These are phyloP conservation scores for Eulithis prunata DNA, from an alignment of 2,888 invertebrate genomes.

Conservation along the genomic window DNA sequence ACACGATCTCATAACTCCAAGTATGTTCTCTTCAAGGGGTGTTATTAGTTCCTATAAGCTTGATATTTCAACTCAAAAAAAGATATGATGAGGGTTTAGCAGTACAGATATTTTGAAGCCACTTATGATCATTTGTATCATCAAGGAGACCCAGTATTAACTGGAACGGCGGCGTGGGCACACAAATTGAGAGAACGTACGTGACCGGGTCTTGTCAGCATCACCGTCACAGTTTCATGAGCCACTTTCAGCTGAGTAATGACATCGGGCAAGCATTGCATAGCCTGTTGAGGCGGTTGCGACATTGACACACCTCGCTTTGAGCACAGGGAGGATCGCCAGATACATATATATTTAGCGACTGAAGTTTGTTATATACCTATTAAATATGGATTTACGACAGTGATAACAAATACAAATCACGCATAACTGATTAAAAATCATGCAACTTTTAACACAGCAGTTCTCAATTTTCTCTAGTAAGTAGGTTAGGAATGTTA, in stretches of 20 bases:
- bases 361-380: background rate
- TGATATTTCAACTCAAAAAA: conserved; percentile 13
- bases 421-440: too few species aligned
- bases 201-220: conserved; percentile 68
- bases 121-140: conserved; percentile 36
- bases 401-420: too few species aligned
- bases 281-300: conserved; percentile 35
- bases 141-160: conserved; percentile 48
- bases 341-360: conserved; percentile 2
- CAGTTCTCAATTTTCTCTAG: too few species aligned
- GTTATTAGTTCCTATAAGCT: background rate
- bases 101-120: conserved; percentile 4
- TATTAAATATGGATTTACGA: background rate
- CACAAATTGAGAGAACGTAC: conserved; percentile 61
- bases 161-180: conserved; percentile 45
- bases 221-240: conserved; percentile 70
- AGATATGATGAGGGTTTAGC: too few species aligned
- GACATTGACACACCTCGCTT: conserved; percentile 49
- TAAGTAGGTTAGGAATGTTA: too few species aligned
- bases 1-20: too few species aligned
- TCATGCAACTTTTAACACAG: too few species aligned
- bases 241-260: conserved; percentile 71
- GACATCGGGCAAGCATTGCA: conserved; percentile 58
- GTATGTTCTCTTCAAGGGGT: too few species aligned
- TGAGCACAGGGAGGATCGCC: background rate